Base-by-base conservation (phyloP, 2,797 vertebrate species). In the Melanotaenia pygmaea region DNA sequence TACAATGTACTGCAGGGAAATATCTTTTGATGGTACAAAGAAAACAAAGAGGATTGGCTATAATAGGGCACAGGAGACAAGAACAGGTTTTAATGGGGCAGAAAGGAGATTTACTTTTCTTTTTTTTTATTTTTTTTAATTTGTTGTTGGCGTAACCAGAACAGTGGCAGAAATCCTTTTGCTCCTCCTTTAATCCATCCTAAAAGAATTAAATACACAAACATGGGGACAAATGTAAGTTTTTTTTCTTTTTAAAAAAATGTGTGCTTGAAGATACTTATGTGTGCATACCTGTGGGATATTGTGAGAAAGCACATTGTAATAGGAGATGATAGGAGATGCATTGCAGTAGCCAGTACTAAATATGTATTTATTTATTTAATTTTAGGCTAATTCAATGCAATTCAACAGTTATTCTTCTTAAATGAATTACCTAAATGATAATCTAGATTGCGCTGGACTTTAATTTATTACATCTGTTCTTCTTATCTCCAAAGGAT, bases 41-140 rank as follows among this genome's bases (percentile, higher is more conserved):
- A 88, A 83, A 83, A 82, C 67, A 67, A 76, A 84, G 67, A 80
- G 63, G 71, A 78, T 74, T n/a, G 45, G 72, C 18, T 34, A 83
- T 88, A 87, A 89, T 84, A 82, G 79, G 84, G 72, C 88, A 87
- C 86, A 78, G 51, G 88, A 90, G 88, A 84, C 69, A 68, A 67
- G 72, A 82, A 59, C 72, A 67, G 76, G 70, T 84, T 90, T 88
- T 85, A 88, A 90, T 89, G 83, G 87, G 78, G 70, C 64, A 82
- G 80, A 82, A 76, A 82, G 80, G 57, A 79, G 82, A 84, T 77
- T 60, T 76, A 84, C 87, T 88, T 83, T 66, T 86, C 83, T 83
- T 61, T 84, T 82, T 47, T 30, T 86, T 57, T 76, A 70, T 16
- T n/a, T 4, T 38, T 11, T 38, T 11, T 30, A 30, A 47, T 47